Evolutionary conservation across 2,113 vertebrate genomes (phyloP), one percentile per base, ranked within the genome.

Genomic region (Pelecanoides urinatrix): DNA sequence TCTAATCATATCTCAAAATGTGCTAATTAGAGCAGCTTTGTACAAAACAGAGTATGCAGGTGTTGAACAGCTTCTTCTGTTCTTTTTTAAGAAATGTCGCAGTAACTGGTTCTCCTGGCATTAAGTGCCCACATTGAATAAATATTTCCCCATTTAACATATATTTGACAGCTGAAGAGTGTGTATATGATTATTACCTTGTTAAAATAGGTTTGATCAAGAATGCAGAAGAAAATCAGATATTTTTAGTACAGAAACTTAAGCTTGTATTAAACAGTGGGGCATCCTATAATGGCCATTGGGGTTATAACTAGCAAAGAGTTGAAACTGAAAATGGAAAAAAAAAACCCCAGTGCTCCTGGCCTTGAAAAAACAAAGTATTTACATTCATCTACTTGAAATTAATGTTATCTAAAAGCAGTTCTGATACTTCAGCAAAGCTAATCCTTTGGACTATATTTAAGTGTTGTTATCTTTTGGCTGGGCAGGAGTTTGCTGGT

Each of bases 21-120:
- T 97, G 95, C 96, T 98, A 98, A 98, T 98, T 98, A 98, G 97
- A 97, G 94, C 44, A 34, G 93, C 96, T 98, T 96, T 94, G 96
- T 98, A 97, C 68, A 87, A 97, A 97, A 97, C 94, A 94, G 73
- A 79, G 19, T 19, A 58, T 85, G 83, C 98, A 98, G 97, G 98
- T 98, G 98, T 96, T 95, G 92, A 94, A 94, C 92, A 81, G 89
- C 88, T 34, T 58, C 78, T 92, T 96, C 87, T 78, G 62, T 90
- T 94, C 73, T 66, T 96, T 81, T 91, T 83, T 52, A 55, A 93
- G 86, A 77, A 92, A 86, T 86, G 21, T n/a, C 34, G 49, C 7
- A 23, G 34, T 76, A 94, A 59, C 55, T 72, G 47, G 22, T 86
- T 96, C 61, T 92, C 45, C 56, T 85, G 74, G 38, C 59, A 81